Base-by-base conservation (phyloP, 2,797 vertebrate genomes). In the Triplophysa bombifrons region DNA sequence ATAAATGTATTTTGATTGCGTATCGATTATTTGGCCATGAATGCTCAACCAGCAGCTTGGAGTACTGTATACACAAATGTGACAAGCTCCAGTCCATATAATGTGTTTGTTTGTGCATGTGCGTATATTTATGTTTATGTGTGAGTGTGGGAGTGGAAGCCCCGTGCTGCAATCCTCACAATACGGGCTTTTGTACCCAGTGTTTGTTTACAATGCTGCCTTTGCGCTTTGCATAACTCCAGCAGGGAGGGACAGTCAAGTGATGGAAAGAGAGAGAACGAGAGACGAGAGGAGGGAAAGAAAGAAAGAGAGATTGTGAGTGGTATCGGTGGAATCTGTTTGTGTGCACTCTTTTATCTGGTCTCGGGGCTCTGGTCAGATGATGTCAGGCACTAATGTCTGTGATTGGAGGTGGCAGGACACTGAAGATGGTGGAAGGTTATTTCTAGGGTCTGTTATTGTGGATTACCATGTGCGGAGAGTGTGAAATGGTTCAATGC, bases 201-300 rank as follows among this genome's bases (percentile, higher is more conserved):
- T 88, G 91, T 90, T 91, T 93, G 90, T 93, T 93, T 93, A 91
- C 91, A 89, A 86, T 88, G 84, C 78, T 80, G 90, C 92, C 90
- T 89, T 89, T 85, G 91, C 78, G 75, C 89, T 94, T 93, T 94
- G 91, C 93, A 93, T 94, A 94, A 92, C 90, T 92, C 89, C 89
- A 89, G 86, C 90, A 90, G 90, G 83, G 87, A 87, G 87, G 87
- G 88, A 85, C 58, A 50, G 84, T 86, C 93, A 94, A 93, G 93
- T 93, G 93, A 86, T 86, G 76, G 74, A 77, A 71, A 79, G 72
- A 79, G 78, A 60, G 73, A 71, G 73, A 76, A 70, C 76, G 75
- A 79, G 76, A 73, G 70, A 61, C 85, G 85, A 64, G 75, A 85
- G 88, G 22, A 34, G 41, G 61, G 68, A 67, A 61, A 81, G 80